Evolutionary conservation across 1,140 invertebrate genomes (phyloP).

Genomic region (Chironomus tepperi): DNA sequence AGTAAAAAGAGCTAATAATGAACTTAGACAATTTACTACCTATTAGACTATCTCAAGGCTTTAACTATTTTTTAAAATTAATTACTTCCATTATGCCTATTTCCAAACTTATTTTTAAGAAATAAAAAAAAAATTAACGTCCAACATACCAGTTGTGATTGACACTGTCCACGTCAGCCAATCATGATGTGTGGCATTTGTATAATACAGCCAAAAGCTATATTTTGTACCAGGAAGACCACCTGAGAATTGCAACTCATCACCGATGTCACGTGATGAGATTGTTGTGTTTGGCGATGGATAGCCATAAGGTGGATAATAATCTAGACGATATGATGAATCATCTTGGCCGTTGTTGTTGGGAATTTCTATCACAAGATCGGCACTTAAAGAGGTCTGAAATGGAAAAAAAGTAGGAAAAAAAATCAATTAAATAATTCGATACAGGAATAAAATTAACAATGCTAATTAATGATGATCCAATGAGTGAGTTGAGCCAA

Average conservation of each 20-base stretch:
- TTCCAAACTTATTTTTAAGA: too few species aligned
- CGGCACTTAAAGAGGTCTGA: constrained; percentile 52
- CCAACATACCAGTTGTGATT: constrained; percentile 68
- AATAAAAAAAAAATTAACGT: not conserved
- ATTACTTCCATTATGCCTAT: not conserved
- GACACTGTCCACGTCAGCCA: constrained; percentile 82
- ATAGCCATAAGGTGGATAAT: constrained; percentile 67
- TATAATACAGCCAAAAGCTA: constrained; percentile 82
- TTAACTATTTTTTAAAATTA: not conserved
- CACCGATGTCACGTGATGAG: constrained; percentile 64
- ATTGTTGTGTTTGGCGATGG: constrained; percentile 81
- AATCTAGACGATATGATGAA: constrained; percentile 74
- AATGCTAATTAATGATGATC: not conserved
- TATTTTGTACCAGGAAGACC: constrained; percentile 83
- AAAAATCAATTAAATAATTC: not conserved
- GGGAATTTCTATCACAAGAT: constrained; percentile 79
- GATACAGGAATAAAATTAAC: too few species aligned
- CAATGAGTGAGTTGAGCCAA: not conserved
- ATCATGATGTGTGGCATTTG: constrained; percentile 71
- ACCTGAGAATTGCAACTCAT: constrained; percentile 74
- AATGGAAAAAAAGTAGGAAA: constrained; percentile 26
- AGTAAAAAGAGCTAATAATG: too few species aligned
- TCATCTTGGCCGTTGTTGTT: constrained; percentile 65
- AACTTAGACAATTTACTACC: too few species aligned
- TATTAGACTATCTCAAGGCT: not conserved